Percentiles rank a stretch among this genome's conserved stretches.
Conservation (phyloP, 2,888 invertebrate species). For the Cantharis rustica region DNA sequence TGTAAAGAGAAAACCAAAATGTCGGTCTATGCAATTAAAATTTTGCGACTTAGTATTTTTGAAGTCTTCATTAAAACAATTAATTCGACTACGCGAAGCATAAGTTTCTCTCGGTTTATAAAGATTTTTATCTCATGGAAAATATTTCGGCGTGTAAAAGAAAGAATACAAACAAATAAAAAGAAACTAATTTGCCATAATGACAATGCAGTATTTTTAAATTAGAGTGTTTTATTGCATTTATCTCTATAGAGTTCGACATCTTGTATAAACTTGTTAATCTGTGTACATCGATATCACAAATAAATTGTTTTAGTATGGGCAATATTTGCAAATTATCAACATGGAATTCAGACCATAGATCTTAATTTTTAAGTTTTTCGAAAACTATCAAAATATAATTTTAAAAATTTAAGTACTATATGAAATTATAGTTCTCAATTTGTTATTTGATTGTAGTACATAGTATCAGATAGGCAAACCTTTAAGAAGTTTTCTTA, state of each 20-base stretch:
- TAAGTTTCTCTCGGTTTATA: not conserved
- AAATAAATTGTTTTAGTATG: too few relatives aligned
- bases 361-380: too few relatives aligned
- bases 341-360: too few relatives aligned
- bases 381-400: too few relatives aligned
- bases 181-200: not conserved
- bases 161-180: not conserved
- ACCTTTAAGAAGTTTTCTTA: too few relatives aligned
- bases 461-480: too few relatives aligned
- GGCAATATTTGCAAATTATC: too few relatives aligned
- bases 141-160: not conserved
- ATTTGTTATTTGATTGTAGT: too few relatives aligned
- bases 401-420: too few relatives aligned
- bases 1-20: not conserved
- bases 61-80: not conserved
- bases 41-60: not conserved
- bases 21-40: not conserved
- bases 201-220: not conserved
- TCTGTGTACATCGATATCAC: too few relatives aligned
- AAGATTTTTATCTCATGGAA: not conserved
- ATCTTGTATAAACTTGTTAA: not conserved
- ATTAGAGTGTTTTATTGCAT: not conserved
- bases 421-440: too few relatives aligned
- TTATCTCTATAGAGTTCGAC: not conserved
- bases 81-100: not conserved